These are phyloP conservation scores for Calyptommatus sinebrachiatus DNA, from an alignment of 2,113 vertebrate genomes.

Conservation along the genomic window DNA sequence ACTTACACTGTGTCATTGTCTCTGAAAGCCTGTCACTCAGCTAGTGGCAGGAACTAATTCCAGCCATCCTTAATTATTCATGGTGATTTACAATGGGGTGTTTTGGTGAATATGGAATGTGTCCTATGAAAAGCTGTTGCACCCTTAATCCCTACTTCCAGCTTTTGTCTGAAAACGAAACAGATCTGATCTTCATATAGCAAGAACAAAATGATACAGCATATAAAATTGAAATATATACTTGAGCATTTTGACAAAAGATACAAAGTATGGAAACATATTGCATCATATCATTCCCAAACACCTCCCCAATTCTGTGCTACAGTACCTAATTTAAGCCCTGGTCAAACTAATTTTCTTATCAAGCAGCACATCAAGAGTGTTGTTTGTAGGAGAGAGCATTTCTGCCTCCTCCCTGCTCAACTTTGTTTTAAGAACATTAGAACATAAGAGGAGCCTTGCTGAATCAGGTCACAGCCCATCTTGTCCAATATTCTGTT, in stretches of 20 bases:
- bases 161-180: constrained; percentile 11
- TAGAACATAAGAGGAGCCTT: too few relatives aligned
- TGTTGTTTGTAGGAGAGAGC: too few relatives aligned
- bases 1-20: background rate
- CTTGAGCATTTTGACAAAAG: background rate
- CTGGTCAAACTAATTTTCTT: too few relatives aligned
- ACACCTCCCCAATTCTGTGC: background rate
- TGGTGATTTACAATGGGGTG: constrained; percentile 11
- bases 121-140: constrained; percentile 5
- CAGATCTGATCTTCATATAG: constrained; percentile 9
- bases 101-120: constrained; percentile 19
- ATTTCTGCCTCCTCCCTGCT: too few relatives aligned
- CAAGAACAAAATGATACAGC: constrained; percentile 8
- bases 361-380: too few relatives aligned
- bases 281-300: background rate
- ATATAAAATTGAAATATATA: constrained; percentile 31
- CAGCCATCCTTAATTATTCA: constrained; percentile 35
- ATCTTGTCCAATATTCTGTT: too few relatives aligned
- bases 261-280: background rate
- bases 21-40: constrained; percentile 12
- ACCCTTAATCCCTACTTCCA: constrained; percentile 15
- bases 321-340: background rate
- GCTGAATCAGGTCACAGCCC: too few relatives aligned
- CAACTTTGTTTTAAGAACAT: too few relatives aligned
- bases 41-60: constrained; percentile 16